A percentile compares a stretch with the other conserved stretches of the same genome.
phyloP scores from a whole-genome alignment of 2,113 vertebrate species.

The Aphyosemion australe region DNA sequence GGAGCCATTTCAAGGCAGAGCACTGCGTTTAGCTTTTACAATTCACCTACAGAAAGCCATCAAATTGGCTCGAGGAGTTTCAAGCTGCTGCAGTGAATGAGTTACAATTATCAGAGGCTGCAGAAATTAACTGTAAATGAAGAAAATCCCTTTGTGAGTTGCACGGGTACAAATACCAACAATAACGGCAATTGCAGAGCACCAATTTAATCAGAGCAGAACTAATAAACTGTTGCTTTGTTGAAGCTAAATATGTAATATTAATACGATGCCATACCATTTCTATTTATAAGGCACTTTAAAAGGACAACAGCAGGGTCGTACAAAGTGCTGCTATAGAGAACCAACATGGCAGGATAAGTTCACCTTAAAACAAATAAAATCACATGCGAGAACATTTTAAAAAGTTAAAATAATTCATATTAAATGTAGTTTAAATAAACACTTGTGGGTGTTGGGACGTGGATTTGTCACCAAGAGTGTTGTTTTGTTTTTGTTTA shows the following conservation, averaged over 20 bases:
- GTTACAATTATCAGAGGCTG: conserved; percentile 14
- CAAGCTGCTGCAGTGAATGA: conserved; percentile 15
- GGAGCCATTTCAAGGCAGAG: conserved; percentile 29
- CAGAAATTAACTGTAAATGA: conserved; percentile 31
- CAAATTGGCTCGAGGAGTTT: conserved; percentile 44
- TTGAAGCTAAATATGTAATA: conserved; percentile 8
- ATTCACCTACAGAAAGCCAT: conserved; percentile 13
- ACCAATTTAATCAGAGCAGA: conserved; percentile 21
- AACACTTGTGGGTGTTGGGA: not conserved
- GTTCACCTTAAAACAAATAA: not conserved
- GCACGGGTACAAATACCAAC: conserved; percentile 2
- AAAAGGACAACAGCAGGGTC: too few species aligned
- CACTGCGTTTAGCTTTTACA: conserved; percentile 27
- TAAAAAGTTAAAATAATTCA: too few species aligned
- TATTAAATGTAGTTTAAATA: not conserved
- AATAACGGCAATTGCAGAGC: conserved; percentile 27
- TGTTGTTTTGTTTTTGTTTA: too few species aligned
- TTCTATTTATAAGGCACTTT: too few species aligned
- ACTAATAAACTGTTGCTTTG: conserved; percentile 7
- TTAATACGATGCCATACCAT: too few species aligned
- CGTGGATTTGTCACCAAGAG: too few species aligned
- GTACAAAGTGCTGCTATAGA: too few species aligned
- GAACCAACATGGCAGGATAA: too few species aligned
- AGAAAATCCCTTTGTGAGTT: conserved; percentile 30
- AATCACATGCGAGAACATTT: too few species aligned